A percentile compares a stretch with the other conserved stretches of the same genome.
Conservation (phyloP, 1,140 invertebrate species). For the Drosophila biarmipes region DNA sequence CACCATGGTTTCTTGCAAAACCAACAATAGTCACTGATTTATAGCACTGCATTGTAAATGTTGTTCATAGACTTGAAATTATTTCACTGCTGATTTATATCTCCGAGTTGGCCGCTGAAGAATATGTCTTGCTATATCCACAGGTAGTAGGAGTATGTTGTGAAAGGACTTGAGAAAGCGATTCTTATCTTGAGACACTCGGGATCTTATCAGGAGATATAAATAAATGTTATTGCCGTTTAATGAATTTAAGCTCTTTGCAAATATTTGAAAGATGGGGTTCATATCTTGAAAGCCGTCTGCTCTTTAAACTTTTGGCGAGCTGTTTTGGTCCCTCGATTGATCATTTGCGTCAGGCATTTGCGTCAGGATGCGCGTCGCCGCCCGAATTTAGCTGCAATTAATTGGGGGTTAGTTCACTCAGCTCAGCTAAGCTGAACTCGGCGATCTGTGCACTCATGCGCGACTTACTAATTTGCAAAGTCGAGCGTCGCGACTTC, state of each 20-base stretch:
- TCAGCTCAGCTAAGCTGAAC: slow-evolving; percentile 33
- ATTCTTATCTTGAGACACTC: neutral
- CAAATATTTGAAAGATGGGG: neutral
- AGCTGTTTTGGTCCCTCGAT: slow-evolving; percentile 54
- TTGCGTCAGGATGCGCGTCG: slow-evolving; percentile 15
- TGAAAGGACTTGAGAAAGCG: neutral
- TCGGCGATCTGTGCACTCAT: slow-evolving; percentile 52
- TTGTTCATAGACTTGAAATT: neutral
- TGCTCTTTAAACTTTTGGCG: slow-evolving; percentile 2
- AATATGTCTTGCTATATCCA: neutral
- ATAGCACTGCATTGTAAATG: slow-evolving; percentile 2
- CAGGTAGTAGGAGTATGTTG: neutral
- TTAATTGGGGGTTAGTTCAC: slow-evolving; percentile 43
- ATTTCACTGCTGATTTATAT: neutral
- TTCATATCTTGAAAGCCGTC: neutral
- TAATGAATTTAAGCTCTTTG: neutral
- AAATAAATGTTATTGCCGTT: neutral
- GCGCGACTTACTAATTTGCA: slow-evolving; percentile 52
- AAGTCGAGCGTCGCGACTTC: slow-evolving; percentile 33
- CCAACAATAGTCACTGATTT: slow-evolving; percentile 15
- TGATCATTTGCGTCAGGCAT: slow-evolving; percentile 55
- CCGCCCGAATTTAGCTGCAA: slow-evolving; percentile 70
- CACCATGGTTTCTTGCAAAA: slow-evolving; percentile 5
- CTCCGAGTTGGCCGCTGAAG: neutral
- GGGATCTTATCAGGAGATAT: neutral